Percentiles rank a stretch among this genome's conserved stretches.
Evolutionary conservation across 2,113 vertebrate species (phyloP).

Genomic region (Phasianus colchicus): DNA sequence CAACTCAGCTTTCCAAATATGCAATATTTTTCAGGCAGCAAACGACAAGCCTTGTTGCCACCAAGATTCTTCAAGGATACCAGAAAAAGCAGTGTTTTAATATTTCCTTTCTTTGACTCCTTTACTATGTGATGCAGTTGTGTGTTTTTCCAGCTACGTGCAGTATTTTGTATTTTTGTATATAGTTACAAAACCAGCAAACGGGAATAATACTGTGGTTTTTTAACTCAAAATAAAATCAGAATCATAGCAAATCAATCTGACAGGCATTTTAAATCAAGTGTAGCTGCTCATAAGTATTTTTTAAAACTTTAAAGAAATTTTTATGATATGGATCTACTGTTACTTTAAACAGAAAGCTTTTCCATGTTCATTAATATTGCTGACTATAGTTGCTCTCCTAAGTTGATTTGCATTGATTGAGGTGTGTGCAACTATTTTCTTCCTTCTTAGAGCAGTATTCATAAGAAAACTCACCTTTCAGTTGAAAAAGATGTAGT

Average conservation of each 20-base stretch:
- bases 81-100: conserved; percentile 11
- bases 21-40: conserved; percentile 5
- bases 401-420: neutral
- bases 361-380: conserved; percentile 42
- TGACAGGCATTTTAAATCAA: neutral
- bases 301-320: neutral
- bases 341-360: conserved; percentile 8
- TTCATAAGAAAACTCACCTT: neutral
- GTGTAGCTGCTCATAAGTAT: conserved; percentile 43
- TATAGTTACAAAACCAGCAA: neutral
- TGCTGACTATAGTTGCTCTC: conserved; percentile 31
- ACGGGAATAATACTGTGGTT: neutral
- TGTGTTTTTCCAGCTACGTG: neutral
- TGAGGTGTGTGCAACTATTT: neutral
- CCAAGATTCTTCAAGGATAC: conserved; percentile 12
- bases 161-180: neutral
- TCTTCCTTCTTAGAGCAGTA: neutral
- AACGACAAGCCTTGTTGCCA: conserved; percentile 4
- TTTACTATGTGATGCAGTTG: neutral
- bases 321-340: neutral
- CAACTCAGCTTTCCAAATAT: neutral
- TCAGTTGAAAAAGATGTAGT: conserved; percentile 23
- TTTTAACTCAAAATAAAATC: neutral
- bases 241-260: neutral
- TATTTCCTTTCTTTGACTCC: neutral